Evolutionary conservation across 2,113 vertebrate genomes (phyloP), one percentile per base, ranked within the genome.

Genomic region (Furnarius figulus): DNA sequence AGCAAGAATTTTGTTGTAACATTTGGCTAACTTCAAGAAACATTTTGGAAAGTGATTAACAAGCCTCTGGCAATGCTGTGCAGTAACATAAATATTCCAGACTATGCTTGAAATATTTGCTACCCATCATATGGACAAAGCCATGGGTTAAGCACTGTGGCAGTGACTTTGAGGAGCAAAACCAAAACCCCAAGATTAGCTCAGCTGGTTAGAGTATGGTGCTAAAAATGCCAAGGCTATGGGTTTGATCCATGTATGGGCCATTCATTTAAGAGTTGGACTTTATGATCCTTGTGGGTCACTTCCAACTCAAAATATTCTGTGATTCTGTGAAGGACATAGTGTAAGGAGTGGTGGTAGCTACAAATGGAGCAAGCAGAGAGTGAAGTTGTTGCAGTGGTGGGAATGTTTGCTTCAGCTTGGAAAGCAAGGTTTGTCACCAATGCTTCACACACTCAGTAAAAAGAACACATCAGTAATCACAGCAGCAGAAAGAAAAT

Each of bases 301-400:
- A 30, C 50, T 55, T 70, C 40, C 74, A 72, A 25, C 58, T 49
- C 35, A 22, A 31, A 31, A 31, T 5, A 44, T 31, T 25, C 14
- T 44, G 22, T 65, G 44, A 44, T 33, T 22, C 18, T 58, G 27
- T 65, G 44, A 61, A 75, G 31, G 12, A 50, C 6, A 5, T 12
- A 39, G 6, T 25, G 9, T 3, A 56, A 16, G 16, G 15, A 61
- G 35, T 46, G 11, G 40, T 33, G 7, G 40, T 28, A 76, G 40
- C 33, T 79, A 37, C 31, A 70, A 37, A 52, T 17, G 12, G 20
- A 78, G 35, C 8, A 47, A 63, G 98, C 98, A 98, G 96, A 96
- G 86, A 97, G 70, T 42, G 12, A 96, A 84, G 96, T 98, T 97
- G 55, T 97, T 97, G 98, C 98, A 98, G 97, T 90, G 92, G 97